Conservation (phyloP, 2,888 invertebrate genomes). For the Oscheius sp. region DNA sequence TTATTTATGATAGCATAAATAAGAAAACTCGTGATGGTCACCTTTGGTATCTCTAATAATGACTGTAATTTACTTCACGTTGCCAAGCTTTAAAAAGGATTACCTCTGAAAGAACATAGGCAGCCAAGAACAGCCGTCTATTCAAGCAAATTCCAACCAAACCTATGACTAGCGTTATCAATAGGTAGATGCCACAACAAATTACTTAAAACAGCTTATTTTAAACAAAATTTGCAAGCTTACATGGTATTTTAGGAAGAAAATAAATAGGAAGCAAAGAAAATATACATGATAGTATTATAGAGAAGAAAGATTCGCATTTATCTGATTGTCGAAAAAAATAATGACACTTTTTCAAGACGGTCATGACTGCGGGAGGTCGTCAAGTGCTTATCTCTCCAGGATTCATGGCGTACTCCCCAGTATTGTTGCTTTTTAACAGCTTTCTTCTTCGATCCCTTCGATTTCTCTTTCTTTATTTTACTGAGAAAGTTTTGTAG, state of each 20-base stretch:
- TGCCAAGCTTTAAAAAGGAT: not conserved
- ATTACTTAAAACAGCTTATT: not conserved
- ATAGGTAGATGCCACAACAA: not conserved
- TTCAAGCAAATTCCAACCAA: not conserved
- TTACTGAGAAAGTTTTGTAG: no score
- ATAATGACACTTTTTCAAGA: conserved; percentile 8
- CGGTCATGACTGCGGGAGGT: not conserved
- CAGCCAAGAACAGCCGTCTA: not conserved
- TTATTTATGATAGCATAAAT: not conserved
- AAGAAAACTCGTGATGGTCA: not conserved
- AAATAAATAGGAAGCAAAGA: conserved; percentile 16
- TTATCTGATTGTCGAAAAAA: conserved; percentile 15
- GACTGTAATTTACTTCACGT: not conserved
- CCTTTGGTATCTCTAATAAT: not conserved
- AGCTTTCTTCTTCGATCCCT: no score
- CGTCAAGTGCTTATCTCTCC: conserved; percentile 6
- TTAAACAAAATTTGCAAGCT: not conserved
- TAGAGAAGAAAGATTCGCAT: conserved; percentile 18
- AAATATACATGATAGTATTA: conserved; percentile 8
- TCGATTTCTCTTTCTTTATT: no score
- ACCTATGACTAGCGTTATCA: not conserved
- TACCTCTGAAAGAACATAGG: conserved; percentile 6
- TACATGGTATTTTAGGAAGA: conserved; percentile 11
- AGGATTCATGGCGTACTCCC: not conserved
- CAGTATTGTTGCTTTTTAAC: no score